phyloP scores from a whole-genome alignment of 2,888 invertebrate genomes.

The Sphecodes monilicornis region DNA sequence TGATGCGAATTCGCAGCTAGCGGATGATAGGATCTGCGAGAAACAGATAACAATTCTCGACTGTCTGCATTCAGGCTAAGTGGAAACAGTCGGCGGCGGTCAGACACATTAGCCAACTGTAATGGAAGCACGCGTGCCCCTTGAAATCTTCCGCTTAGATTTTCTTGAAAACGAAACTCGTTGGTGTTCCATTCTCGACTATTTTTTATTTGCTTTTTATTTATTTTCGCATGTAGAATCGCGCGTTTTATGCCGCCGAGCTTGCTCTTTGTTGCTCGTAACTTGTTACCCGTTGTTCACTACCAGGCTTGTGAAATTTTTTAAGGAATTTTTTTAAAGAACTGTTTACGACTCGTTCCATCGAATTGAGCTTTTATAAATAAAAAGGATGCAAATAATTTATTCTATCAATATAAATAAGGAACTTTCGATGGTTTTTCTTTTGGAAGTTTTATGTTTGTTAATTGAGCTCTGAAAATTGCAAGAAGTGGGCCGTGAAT shows the following conservation, averaged over 20 bases:
- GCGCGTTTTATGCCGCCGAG: background rate
- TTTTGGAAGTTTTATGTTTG: no score
- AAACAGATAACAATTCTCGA: conserved; percentile 2
- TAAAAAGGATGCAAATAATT: no score
- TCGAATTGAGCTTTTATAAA: background rate
- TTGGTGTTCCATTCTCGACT: background rate
- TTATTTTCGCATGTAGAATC: background rate
- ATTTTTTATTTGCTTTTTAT: background rate
- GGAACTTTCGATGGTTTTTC: no score
- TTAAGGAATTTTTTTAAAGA: background rate
- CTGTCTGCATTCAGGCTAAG: background rate
- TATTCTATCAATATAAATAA: no score
- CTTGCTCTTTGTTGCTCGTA: background rate
- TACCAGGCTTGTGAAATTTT: background rate
- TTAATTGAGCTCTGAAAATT: no score
- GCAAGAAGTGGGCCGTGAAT: no score
- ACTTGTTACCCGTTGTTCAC: background rate
- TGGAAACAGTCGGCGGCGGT: conserved; percentile 3
- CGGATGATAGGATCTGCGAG: conserved; percentile 4
- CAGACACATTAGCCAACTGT: background rate
- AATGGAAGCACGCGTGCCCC: background rate
- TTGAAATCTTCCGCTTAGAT: background rate
- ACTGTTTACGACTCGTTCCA: background rate
- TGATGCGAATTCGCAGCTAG: background rate
- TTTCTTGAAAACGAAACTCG: background rate